Conservation (phyloP, 2,797 vertebrate species). For the Rhyacichthys aspro region DNA sequence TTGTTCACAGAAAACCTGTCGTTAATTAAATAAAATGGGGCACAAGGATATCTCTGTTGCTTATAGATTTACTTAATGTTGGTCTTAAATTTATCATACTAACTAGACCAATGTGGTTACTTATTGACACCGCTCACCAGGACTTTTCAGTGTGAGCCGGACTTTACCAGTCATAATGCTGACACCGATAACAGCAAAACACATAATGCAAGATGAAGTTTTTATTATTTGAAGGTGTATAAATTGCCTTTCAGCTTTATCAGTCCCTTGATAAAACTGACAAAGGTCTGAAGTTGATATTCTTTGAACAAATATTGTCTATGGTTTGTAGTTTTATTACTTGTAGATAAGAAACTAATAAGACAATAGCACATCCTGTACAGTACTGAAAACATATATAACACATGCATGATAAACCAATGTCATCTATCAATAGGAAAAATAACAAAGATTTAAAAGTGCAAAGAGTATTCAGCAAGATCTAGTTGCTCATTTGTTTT, state of each 20-base stretch:
- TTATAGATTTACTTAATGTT: no score
- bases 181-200: conserved; percentile 20
- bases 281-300: not conserved
- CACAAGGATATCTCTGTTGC: no score
- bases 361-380: not conserved
- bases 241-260: not conserved
- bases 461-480: no score
- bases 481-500: not conserved
- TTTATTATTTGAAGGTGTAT: conserved; percentile 14
- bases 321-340: not conserved
- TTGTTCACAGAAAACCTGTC: no score
- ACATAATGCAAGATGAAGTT: not conserved
- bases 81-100: not conserved
- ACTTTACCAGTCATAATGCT: conserved; percentile 18
- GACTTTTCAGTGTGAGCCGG: conserved; percentile 11
- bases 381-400: not conserved
- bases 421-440: no score
- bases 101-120: conserved; percentile 18
- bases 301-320: not conserved
- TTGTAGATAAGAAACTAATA: not conserved
- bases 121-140: conserved; percentile 43
- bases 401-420: no score
- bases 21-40: no score
- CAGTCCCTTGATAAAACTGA: conserved; percentile 7
- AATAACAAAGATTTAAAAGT: no score